These are phyloP conservation scores for Cynaeus angustus DNA, from an alignment of 2,888 invertebrate genomes.

Conservation along the genomic window DNA sequence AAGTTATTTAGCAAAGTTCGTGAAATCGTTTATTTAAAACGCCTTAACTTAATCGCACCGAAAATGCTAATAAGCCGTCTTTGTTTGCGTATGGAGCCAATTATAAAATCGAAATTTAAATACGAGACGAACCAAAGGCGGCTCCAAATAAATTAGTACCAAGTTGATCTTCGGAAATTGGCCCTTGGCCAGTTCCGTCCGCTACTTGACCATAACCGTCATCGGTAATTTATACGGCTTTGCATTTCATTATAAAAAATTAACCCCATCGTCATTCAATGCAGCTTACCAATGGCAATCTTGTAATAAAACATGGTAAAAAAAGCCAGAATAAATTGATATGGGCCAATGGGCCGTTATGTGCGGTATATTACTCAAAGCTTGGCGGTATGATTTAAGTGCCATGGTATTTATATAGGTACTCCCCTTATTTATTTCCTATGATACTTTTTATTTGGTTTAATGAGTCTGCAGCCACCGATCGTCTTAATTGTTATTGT, in stretches of 20 bases:
- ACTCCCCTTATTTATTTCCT: constrained; percentile 48
- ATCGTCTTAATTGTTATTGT: constrained; percentile 53
- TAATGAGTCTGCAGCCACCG: constrained; percentile 40
- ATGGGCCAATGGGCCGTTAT: constrained; percentile 44
- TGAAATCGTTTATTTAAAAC: too few species aligned
- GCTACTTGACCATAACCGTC: constrained; percentile 63
- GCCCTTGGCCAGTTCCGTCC: constrained; percentile 61
- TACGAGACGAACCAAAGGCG: constrained; percentile 56
- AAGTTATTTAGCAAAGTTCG: too few species aligned
- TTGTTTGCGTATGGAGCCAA: constrained; percentile 37
- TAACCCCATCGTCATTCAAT: constrained; percentile 62
- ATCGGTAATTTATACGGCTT: constrained; percentile 61
- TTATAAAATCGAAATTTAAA: constrained; percentile 53
- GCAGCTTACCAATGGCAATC: constrained; percentile 53
- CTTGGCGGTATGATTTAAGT: constrained; percentile 44
- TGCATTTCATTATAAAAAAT: constrained; percentile 64
- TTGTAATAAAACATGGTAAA: constrained; percentile 5
- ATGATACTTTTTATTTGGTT: constrained; percentile 45
- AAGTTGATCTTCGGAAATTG: constrained; percentile 58
- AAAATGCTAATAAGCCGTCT: not conserved
- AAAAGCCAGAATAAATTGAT: constrained; percentile 15
- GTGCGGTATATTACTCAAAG: constrained; percentile 48
- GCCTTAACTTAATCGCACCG: too few species aligned
- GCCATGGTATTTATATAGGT: constrained; percentile 41
- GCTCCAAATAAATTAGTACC: constrained; percentile 58